A percentile compares a stretch with the other conserved stretches of the same genome.
phyloP scores from a whole-genome alignment of 2,797 vertebrate genomes.

The Ibycter americanus region DNA sequence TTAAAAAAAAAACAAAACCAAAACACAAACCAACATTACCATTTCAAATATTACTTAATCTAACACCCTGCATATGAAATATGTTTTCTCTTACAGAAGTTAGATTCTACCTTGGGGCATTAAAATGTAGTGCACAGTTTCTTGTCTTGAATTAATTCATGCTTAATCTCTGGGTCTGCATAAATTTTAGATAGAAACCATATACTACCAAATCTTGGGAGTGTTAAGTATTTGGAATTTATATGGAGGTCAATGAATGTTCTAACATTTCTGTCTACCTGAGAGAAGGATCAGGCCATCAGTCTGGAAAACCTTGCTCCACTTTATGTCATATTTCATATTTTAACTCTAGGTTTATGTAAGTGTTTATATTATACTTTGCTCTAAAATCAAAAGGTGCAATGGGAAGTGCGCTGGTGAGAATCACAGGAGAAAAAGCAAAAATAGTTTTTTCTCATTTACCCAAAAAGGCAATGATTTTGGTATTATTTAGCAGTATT shows the following conservation, averaged over 20 bases:
- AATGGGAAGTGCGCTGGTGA: neutral
- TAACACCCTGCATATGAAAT: neutral
- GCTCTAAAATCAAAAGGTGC: neutral
- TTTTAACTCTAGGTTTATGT: neutral
- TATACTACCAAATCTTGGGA: neutral
- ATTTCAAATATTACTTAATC: constrained; percentile 15
- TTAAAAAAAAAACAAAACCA: neutral
- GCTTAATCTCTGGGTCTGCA: constrained; percentile 12
- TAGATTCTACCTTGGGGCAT: neutral
- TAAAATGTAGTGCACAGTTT: neutral
- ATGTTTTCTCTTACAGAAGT: neutral
- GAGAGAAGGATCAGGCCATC: neutral
- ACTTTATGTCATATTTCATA: neutral
- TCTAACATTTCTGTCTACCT: neutral
- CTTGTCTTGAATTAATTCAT: neutral
- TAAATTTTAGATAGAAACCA: neutral
- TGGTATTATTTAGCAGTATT: constrained; percentile 56
- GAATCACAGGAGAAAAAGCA: constrained; percentile 42
- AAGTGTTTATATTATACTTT: constrained; percentile 13
- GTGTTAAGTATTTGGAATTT: neutral
- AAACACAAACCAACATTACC: neutral
- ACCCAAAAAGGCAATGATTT: constrained; percentile 57
- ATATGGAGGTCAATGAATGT: neutral
- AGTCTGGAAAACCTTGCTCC: neutral
- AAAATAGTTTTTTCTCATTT: constrained; percentile 65